These are phyloP conservation scores for Neostethus bicornis DNA, from an alignment of 2,797 vertebrate genomes.

Conservation along the genomic window DNA sequence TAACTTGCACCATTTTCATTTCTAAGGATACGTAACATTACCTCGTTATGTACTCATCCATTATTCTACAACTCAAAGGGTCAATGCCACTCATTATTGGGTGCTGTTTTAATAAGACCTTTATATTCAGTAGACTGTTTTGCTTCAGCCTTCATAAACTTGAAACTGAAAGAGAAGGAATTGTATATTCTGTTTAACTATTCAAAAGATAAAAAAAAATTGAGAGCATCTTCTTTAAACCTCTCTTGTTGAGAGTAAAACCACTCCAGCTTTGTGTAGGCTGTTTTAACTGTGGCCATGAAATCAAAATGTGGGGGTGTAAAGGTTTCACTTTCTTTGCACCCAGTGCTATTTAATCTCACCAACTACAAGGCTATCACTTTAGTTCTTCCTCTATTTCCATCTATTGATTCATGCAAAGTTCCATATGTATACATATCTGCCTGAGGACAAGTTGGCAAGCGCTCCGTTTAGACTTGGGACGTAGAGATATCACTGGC, in stretches of 20 bases:
- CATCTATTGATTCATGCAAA: constrained; percentile 46
- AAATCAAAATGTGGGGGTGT: constrained; percentile 60
- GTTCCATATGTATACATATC: constrained; percentile 36
- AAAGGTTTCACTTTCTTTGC: constrained; percentile 24
- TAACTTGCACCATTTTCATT: too few species aligned
- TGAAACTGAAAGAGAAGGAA: constrained; percentile 22
- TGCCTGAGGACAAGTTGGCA: constrained; percentile 47
- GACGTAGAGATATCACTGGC: constrained; percentile 22
- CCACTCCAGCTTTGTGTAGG: constrained; percentile 13
- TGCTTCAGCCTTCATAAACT: constrained; percentile 36
- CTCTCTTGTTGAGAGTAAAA: constrained; percentile 48
- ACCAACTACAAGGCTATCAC: constrained; percentile 51
- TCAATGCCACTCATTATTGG: constrained; percentile 22
- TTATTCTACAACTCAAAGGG: constrained; percentile 19
- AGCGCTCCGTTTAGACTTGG: constrained; percentile 45
- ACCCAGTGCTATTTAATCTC: constrained; percentile 49
- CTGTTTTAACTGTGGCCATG: constrained; percentile 57
- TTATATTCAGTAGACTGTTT: constrained; percentile 32
- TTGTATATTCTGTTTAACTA: constrained; percentile 24
- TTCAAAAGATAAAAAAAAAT: constrained; percentile 44
- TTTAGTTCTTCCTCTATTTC: constrained; percentile 34
- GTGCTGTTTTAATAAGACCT: constrained; percentile 23
- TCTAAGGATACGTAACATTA: too few species aligned
- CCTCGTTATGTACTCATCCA: too few species aligned
- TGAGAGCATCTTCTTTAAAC: constrained; percentile 42